Evolutionary conservation across 1,140 invertebrate genomes (phyloP).

Genomic region (Drosophila burlai): DNA sequence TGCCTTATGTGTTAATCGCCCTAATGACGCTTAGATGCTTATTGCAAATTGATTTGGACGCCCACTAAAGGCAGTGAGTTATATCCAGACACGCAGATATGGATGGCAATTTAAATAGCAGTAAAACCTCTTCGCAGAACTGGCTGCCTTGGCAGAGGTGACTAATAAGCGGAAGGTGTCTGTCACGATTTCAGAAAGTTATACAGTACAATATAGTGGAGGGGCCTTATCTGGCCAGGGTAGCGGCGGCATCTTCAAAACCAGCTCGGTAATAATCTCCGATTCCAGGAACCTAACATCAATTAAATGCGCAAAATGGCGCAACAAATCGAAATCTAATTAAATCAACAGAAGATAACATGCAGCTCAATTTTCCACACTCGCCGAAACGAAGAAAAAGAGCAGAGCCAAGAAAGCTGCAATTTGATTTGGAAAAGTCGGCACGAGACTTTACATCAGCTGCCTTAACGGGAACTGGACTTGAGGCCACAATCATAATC

Average conservation of each 20-base stretch:
- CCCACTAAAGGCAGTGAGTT: slow-evolving; percentile 55
- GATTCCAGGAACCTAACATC: slow-evolving; percentile 61
- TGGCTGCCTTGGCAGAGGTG: too few species aligned
- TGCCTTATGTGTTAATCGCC: slow-evolving; percentile 64
- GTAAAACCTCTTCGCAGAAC: slow-evolving; percentile 11
- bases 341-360: slow-evolving; percentile 75
- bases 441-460: slow-evolving; percentile 61
- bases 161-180: slow-evolving; percentile 4
- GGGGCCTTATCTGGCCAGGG: slow-evolving; percentile 13
- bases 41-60: slow-evolving; percentile 70
- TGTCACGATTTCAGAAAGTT: slow-evolving; percentile 35
- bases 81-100: slow-evolving; percentile 8
- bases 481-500: slow-evolving; percentile 62
- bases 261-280: slow-evolving; percentile 8
- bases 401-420: slow-evolving; percentile 12
- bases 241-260: slow-evolving; percentile 49
- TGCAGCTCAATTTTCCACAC: slow-evolving; percentile 74
- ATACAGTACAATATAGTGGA: neutral
- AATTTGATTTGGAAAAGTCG: slow-evolving; percentile 49
- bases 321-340: slow-evolving; percentile 77
- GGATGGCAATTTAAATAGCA: neutral
- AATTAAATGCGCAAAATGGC: slow-evolving; percentile 81
- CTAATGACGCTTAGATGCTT: slow-evolving; percentile 32
- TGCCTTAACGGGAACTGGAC: slow-evolving; percentile 42
- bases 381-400: slow-evolving; percentile 10